A percentile compares a stretch with the other conserved stretches of the same genome.
These are phyloP conservation scores for Eurystomus glaucurus DNA, from an alignment of 2,797 vertebrate genomes.

Conservation along the genomic window DNA sequence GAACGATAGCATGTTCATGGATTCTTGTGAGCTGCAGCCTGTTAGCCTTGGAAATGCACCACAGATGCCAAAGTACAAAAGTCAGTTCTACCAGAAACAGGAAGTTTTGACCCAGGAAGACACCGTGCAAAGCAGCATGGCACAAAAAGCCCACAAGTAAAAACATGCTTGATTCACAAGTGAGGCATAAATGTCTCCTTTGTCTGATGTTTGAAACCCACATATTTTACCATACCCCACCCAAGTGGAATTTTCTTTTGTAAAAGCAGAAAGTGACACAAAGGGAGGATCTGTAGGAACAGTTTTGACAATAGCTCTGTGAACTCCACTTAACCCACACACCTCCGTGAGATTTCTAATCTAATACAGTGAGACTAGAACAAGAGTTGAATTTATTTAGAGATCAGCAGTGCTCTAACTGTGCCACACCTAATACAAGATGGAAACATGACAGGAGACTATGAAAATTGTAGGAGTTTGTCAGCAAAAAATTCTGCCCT, in stretches of 20 bases:
- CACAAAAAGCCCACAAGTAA: background rate
- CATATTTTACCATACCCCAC: background rate
- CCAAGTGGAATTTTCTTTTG: background rate
- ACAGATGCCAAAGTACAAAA: background rate
- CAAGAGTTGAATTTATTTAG: background rate
- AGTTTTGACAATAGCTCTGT: background rate
- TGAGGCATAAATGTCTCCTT: background rate
- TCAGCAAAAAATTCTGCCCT: background rate
- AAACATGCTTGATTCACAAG: background rate
- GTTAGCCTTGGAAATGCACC: accelerated
- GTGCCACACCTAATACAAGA: background rate
- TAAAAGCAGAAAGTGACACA: background rate
- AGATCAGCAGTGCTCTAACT: background rate
- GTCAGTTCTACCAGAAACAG: background rate
- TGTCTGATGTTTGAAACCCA: background rate
- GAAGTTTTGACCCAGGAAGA: background rate
- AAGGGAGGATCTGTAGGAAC: background rate
- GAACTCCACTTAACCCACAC: background rate
- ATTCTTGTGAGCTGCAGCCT: background rate
- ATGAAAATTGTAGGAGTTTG: background rate
- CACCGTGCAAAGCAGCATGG: background rate
- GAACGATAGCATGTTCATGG: accelerated
- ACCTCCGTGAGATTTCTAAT: background rate
- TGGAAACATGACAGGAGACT: background rate
- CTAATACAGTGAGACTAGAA: background rate